Conservation (phyloP, 2,888 invertebrate species). For the Agrochola lota region DNA sequence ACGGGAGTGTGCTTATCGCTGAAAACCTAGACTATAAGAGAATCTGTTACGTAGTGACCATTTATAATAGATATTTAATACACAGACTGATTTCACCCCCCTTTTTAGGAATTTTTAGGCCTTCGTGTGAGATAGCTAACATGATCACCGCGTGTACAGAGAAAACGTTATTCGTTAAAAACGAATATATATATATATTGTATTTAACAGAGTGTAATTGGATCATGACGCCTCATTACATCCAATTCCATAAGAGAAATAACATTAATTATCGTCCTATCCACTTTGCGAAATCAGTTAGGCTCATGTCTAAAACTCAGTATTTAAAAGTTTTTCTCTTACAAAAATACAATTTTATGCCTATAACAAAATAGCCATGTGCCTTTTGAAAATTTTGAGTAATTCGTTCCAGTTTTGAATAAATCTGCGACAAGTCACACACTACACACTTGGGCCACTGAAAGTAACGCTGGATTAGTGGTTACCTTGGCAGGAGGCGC, state of each 20-base stretch:
- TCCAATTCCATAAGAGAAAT: not conserved
- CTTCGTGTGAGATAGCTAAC: not conserved
- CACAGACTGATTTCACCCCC: not conserved
- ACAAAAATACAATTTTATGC: not conserved
- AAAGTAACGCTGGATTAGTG: not conserved
- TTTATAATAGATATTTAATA: not conserved
- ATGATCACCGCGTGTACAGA: not conserved
- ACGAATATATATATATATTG: not conserved
- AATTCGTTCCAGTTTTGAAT: not conserved
- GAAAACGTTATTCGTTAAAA: not conserved
- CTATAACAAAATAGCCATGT: no score
- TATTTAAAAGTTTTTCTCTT: not conserved
- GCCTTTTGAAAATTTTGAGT: no score
- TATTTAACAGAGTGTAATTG: not conserved
- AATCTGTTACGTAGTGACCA: not conserved
- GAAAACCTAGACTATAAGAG: not conserved
- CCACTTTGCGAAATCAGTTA: not conserved
- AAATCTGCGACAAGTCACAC: not conserved
- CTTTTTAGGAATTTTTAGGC: not conserved
- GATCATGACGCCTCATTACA: not conserved
- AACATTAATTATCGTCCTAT: not conserved
- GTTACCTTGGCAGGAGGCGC: constrained; percentile 90
- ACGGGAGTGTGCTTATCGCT: not conserved
- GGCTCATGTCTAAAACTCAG: not conserved
- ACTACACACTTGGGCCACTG: no score